Base-by-base conservation (phyloP, 2,797 vertebrate genomes). In the Psittacula derbiana region DNA sequence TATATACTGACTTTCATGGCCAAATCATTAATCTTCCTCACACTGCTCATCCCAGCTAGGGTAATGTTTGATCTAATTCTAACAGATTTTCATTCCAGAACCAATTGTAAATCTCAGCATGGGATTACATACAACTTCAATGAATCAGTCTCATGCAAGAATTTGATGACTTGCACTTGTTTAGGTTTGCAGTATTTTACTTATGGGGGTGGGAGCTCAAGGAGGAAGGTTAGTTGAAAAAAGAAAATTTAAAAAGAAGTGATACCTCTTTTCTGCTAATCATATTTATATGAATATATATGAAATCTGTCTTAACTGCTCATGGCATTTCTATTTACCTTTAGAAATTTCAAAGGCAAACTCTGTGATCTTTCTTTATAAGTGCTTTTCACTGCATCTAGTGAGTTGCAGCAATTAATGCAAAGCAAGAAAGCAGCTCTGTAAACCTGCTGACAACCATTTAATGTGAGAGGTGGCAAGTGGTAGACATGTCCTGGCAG, bases 41-140 rank as follows among this genome's bases (percentile, higher is more conserved):
- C 41, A 82, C 62, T 89, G 89, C 85, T 95, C 86, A 96, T 73
- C 69, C 85, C 67, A 95, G 88, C 78, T 71, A 96, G 86, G 69
- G 93, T 95, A 96, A 96, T 65, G 57, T 90, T 94, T 97, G 82
- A 95, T 96, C 61, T 95, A 94, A 97, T 94, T 94, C 90, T 93
- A 96, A 94, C 82, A 97, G 94, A 96, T 97, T 98, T 97, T 97
- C 85, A 95, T 96, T 98, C 97, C 58, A 72, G 96, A 97, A 97
- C 58, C 93, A 97, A 97, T 83, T 97, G 96, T 92, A 96, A 94
- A 92, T 93, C 96, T 95, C 97, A 97, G 96, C 92, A 95, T 95
- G 94, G 90, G 87, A 93, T 95, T 96, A 95, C 94, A 95, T 27
- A 92, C 72, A 97, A 95, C 73, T 93, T 96, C 97, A 96, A 91